phyloP scores from a whole-genome alignment of 1,140 invertebrate genomes.

The Scaptomyza hsui region DNA sequence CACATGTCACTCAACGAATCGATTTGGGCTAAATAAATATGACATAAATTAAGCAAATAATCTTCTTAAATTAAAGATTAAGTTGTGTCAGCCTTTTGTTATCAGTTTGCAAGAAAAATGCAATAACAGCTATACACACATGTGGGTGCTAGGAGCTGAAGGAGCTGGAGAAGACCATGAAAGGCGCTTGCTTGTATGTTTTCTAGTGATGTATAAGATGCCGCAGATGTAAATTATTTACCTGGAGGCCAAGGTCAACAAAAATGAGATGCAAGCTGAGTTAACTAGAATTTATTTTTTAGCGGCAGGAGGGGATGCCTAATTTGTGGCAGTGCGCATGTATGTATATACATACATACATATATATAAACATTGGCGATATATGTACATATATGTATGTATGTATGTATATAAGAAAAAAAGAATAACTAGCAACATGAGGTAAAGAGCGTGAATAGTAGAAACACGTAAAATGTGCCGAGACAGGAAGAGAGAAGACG shows the following conservation, averaged over 20 bases:
- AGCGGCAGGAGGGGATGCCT: slow-evolving; percentile 13
- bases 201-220: slow-evolving; percentile 59
- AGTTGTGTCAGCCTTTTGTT: slow-evolving; percentile 8
- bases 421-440: slow-evolving; percentile 34
- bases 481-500: slow-evolving; percentile 2
- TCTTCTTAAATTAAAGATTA: slow-evolving; percentile 68
- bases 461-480: slow-evolving; percentile 54
- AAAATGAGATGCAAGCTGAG: slow-evolving; percentile 58
- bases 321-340: slow-evolving; percentile 17
- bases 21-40: too few relatives aligned
- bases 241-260: slow-evolving; percentile 70
- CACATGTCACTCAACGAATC: too few relatives aligned
- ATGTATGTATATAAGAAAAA: slow-evolving; percentile 45
- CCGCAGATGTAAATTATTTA: slow-evolving; percentile 64
- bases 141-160: slow-evolving; percentile 1
- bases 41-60: too few relatives aligned
- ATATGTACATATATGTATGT: background rate
- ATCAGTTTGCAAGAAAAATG: slow-evolving; percentile 57
- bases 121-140: slow-evolving; percentile 55
- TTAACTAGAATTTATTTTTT: slow-evolving; percentile 65
- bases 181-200: slow-evolving; percentile 44
- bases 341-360: slow-evolving; percentile 33
- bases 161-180: slow-evolving; percentile 36
- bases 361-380: too few relatives aligned
- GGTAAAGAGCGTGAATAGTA: slow-evolving; percentile 29